A percentile compares a stretch with the other conserved stretches of the same genome.
Evolutionary conservation across 2,888 invertebrate species (phyloP).

Genomic region (Eristalis intricaria): DNA sequence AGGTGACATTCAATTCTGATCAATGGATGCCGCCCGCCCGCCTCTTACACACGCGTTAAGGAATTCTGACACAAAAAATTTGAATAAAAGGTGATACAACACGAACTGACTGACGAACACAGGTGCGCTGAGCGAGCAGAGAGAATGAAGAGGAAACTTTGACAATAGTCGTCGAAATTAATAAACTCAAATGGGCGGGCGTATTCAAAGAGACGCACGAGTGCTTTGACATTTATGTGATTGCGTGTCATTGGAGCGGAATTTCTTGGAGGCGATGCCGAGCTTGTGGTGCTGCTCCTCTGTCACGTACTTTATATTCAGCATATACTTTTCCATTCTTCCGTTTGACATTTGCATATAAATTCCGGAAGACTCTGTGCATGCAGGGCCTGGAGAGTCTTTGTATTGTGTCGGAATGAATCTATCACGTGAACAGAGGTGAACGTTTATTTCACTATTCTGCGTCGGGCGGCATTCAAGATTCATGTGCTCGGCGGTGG

Average conservation of each 20-base stretch:
- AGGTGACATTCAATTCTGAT: slow-evolving; percentile 2
- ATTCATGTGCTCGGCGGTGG: neutral
- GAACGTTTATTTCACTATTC: slow-evolving; percentile 1
- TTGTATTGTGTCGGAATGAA: neutral
- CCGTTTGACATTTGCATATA: slow-evolving; percentile 45
- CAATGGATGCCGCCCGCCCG: neutral
- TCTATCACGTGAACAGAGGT: neutral
- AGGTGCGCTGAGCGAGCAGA: neutral
- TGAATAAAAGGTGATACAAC: neutral
- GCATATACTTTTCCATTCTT: slow-evolving; percentile 2
- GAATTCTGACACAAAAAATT: neutral
- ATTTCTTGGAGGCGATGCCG: slow-evolving; percentile 12
- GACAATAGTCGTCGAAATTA: slow-evolving; percentile 46
- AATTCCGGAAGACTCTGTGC: slow-evolving; percentile 7
- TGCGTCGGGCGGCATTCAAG: neutral
- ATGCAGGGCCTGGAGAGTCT: neutral
- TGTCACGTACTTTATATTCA: slow-evolving; percentile 37
- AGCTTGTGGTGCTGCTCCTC: slow-evolving; percentile 9
- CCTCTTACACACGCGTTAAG: neutral
- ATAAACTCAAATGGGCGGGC: slow-evolving; percentile 38
- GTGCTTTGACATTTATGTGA: slow-evolving; percentile 51
- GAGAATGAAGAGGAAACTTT: slow-evolving; percentile 17
- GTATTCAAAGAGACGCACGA: slow-evolving; percentile 44
- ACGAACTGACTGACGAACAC: too few species aligned
- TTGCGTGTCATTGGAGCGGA: slow-evolving; percentile 47